A percentile compares a stretch with the other conserved stretches of the same genome.
These are phyloP conservation scores for Agrenia bidenticulata DNA, from an alignment of 2,888 invertebrate genomes.

Conservation along the genomic window DNA sequence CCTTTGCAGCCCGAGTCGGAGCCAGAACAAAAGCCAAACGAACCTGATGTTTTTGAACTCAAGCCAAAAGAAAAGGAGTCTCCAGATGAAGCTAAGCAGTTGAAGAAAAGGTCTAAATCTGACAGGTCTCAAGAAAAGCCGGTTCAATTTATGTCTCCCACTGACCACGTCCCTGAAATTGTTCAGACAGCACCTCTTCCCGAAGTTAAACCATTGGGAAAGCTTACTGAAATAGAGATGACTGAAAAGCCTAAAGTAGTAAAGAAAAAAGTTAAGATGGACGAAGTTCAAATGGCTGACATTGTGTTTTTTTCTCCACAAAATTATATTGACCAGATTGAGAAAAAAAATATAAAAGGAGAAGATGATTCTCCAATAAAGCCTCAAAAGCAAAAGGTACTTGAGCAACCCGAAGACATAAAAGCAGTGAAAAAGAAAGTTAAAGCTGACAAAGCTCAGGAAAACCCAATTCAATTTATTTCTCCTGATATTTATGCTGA, in stretches of 20 bases:
- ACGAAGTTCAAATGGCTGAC: conserved; percentile 58
- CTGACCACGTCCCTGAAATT: neutral
- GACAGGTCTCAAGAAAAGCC: neutral
- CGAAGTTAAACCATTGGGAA: neutral
- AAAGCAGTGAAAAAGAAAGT: conserved; percentile 11
- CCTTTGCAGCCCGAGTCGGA: neutral
- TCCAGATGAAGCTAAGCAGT: neutral
- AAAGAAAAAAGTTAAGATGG: conserved; percentile 56
- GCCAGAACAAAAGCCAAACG: neutral
- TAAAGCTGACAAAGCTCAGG: conserved; percentile 1
- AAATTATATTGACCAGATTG: conserved; percentile 57
- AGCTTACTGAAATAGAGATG: neutral
- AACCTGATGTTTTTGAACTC: neutral
- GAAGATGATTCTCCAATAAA: neutral
- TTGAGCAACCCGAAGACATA: conserved; percentile 44
- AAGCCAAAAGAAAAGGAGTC: neutral
- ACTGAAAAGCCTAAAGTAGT: conserved; percentile 58
- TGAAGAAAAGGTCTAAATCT: conserved; percentile 1
- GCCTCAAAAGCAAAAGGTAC: conserved; percentile 57
- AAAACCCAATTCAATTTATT: neutral
- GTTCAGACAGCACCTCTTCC: neutral
- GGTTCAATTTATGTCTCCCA: neutral
- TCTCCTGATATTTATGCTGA: conserved; percentile 1
- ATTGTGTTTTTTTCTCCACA: conserved; percentile 64
- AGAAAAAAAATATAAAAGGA: neutral